Base-by-base conservation (phyloP, 1,140 invertebrate species). In the Odontomachus brunneus region DNA sequence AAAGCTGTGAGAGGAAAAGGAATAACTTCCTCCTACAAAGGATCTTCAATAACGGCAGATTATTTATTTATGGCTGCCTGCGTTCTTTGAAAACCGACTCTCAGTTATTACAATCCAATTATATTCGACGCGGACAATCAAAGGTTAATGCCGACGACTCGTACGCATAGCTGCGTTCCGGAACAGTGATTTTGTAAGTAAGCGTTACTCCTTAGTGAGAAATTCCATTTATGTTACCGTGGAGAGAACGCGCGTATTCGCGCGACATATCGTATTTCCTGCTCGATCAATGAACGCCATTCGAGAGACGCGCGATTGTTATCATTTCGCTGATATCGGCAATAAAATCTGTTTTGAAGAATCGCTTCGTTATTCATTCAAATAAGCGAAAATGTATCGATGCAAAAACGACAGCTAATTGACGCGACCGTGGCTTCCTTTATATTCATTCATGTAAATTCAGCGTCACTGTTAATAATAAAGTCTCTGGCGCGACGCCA, bases 401-500 rank as follows among this genome's bases (percentile, higher is more conserved):
- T 49, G 19, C 55, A 29, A 73, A 60, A 71, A 60, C 33, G 51
- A 15, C 69, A 74, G 57, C 71, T 62, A 84, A 84, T 84, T 38
- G 44, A 67, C 33, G 29, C 17, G 19, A 48, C 14, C 29, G 29
- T 17, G 65, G 38, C 44, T 80, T 78, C 57, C 48, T 84, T 63
- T 71, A 26, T 80, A 26, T 19, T 3, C 38, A 22, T 29, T 15
- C 57, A n/a, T 33, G 75, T 80, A 84, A 84, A 84, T 63, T 73
- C 76, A 69, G 71, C 59, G 84, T 88, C 85, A 81, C 83, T 73
- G 85, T 87, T 83, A 89, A 89, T 87, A 89, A 89, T 89, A 89
- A 89, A 89, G 80, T 87, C 72, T 15, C 44, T 89, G 88, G 88
- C 83, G 55, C 59, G 59, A 82, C 71, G 83, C 85, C 87, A 86